A percentile compares a stretch with the other conserved stretches of the same genome.
Evolutionary conservation across 2,888 invertebrate genomes (phyloP).

Genomic region (Tinea trinotella): DNA sequence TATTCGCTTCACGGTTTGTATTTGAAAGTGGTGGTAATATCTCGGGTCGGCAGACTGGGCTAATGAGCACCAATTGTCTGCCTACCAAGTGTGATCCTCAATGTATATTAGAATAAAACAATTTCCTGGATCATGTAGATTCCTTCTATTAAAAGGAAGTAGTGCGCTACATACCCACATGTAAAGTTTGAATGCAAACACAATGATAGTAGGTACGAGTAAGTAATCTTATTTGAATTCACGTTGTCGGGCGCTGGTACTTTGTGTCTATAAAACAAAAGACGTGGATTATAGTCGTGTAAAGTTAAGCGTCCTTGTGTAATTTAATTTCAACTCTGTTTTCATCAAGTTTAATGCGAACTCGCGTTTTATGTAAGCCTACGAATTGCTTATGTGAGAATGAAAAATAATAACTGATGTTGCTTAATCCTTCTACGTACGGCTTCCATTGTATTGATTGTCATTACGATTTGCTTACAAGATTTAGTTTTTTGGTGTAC

Average conservation of each 20-base stretch:
- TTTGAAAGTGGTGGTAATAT: too few relatives aligned
- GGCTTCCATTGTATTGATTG: too few relatives aligned
- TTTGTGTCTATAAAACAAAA: constrained; percentile 17
- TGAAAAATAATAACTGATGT: background rate
- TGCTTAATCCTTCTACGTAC: too few relatives aligned
- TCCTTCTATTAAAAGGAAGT: too few relatives aligned
- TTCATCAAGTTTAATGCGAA: constrained; percentile 26
- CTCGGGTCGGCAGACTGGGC: too few relatives aligned
- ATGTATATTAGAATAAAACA: too few relatives aligned
- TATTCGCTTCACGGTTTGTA: too few relatives aligned
- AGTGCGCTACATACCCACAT: background rate
- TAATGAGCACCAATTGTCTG: too few relatives aligned
- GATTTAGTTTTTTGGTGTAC: too few relatives aligned
- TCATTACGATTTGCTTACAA: too few relatives aligned
- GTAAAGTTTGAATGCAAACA: constrained; percentile 9
- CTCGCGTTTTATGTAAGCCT: constrained; percentile 7
- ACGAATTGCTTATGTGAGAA: background rate
- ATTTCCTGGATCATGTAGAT: too few relatives aligned
- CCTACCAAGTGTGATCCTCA: too few relatives aligned
- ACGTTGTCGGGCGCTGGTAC: constrained; percentile 5
- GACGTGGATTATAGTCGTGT: constrained; percentile 28
- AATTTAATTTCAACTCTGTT: constrained; percentile 37
- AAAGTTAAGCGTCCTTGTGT: constrained; percentile 38
- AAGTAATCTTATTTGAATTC: constrained; percentile 13
- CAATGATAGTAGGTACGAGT: background rate